Evolutionary conservation across 2,113 vertebrate genomes (phyloP), one percentile per base, ranked within the genome.

Genomic region (Salminus brasiliensis): DNA sequence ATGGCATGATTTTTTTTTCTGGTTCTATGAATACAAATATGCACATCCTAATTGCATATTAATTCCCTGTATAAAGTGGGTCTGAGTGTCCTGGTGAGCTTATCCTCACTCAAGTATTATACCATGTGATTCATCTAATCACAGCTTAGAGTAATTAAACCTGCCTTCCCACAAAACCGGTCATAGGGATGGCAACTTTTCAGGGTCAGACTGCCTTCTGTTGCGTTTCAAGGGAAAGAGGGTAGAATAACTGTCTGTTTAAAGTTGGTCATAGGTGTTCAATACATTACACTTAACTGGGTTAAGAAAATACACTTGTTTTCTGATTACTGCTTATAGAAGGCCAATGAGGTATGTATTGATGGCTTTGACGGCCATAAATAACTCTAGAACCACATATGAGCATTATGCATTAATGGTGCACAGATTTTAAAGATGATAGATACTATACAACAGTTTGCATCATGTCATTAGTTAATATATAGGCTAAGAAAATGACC

Each of bases 51-150:
- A 4, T 16, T 25, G 27, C 25, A 29, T 53, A 60, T 34, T 70
- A 59, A 32, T 59, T 57, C 65, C 39, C 55, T 23, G 13, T 62
- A 47, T 36, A 27, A 60, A 78, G 32, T 53, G 30, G 41, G 16
- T 74, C 21, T 62, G 57, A 6, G 43, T 70, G 52, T 70, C n/a
- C 67, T 79, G 45, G 7, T 80, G 62, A 57, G 23, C 66, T 76
- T 30, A 72, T 27, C 62, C 15, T 71, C 41, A 52, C 47, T 34
- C 32, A 60, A 68, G 74, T 80, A 81, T 84, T 80, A 84, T 34
- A 53, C 25, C 25, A 63, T 45, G 45, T 84, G 78, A 80, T 27
- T 84, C 74, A 81, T 41, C 21, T 81, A 81, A 81, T 81, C 68
- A 32, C 78, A 39, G 68, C 73, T 81, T 80, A 81, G 72, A 39